Evolutionary conservation across 2,888 invertebrate genomes (phyloP).

Genomic region (Reticulitermes lucifugus): DNA sequence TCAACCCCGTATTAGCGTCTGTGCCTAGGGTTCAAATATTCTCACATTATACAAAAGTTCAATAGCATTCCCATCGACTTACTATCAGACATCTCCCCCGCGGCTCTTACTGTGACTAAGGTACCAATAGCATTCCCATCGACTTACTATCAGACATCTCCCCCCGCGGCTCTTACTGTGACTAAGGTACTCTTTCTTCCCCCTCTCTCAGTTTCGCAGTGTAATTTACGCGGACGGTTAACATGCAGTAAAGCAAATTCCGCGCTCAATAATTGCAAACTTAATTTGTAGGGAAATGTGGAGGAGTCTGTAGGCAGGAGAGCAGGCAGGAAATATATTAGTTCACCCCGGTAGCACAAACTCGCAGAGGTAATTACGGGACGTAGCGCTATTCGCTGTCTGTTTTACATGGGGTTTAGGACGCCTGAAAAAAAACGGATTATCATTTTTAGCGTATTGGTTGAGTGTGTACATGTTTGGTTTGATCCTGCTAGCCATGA

Average conservation of each 20-base stretch:
- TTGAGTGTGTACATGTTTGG: not conserved
- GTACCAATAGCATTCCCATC: not conserved
- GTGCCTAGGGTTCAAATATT: not conserved
- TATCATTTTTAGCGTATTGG: slow-evolving; percentile 12
- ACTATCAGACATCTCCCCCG: not conserved
- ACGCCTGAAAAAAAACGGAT: not conserved
- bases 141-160: not conserved
- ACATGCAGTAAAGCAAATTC: slow-evolving; percentile 42
- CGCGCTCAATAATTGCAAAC: slow-evolving; percentile 48
- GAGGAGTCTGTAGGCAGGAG: slow-evolving; percentile 27
- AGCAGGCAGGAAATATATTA: slow-evolving; percentile 20
- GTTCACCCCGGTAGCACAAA: not conserved
- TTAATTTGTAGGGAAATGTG: slow-evolving; percentile 46
- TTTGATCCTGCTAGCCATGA: not conserved
- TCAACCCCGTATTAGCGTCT: too few relatives aligned
- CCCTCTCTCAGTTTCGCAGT: not conserved
- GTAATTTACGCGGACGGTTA: slow-evolving; percentile 40
- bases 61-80: not conserved
- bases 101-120: not conserved
- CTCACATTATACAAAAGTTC: not conserved
- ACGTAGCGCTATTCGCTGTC: not conserved
- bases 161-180: not conserved
- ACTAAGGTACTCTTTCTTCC: slow-evolving; percentile 17
- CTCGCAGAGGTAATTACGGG: slow-evolving; percentile 14
- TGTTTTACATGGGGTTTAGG: slow-evolving; percentile 4